Evolutionary conservation across 2,888 invertebrate species (phyloP), one percentile per base, ranked within the genome.

Genomic region (Melitaea athalia): DNA sequence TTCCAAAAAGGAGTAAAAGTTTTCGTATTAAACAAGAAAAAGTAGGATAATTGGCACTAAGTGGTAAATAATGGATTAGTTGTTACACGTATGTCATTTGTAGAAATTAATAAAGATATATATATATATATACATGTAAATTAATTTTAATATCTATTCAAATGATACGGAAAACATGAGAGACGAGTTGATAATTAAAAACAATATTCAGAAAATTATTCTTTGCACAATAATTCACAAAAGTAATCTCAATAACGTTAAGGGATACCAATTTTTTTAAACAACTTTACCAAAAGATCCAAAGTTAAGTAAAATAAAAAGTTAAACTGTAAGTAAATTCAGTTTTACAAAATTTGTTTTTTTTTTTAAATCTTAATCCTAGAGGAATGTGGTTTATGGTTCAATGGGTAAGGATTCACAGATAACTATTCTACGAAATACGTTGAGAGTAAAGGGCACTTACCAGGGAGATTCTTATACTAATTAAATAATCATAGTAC

Each of bases 351-450:
- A 55, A 17, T 67, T 70, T 64, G 8, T 67, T 71, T 64, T 69
- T 57, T 43, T 53, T 63, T 65, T 61, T 33, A 33, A 38, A 38
- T 77, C 89, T 90, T 91, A 91, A 84, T 71, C 76, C 90, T 91
- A 92, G 76, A 88, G 91, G 91, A 92, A 91, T 92, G 91, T 91
- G 90, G 87, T 79, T 83, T 76, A 70, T 79, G 83, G 81, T 78
- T 82, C 78, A 72, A 80, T 73, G 75, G 79, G 75, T 73, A 69
- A 78, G 79, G 76, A 75, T 63, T 72, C 61, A 68, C 71, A 74
- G 76, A 77, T 76, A 49, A 75, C 78, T 82, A 79, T 55, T 75
- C 76, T 85, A 81, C 38, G 42, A 42, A 74, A 74, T 80, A 77
- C 78, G 76, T 77, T 61, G 72, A 76, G 75, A 74, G 79, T 84